A percentile compares a stretch with the other conserved stretches of the same genome.
Conservation (phyloP, 2,797 vertebrate species). For the Labroides dimidiatus region DNA sequence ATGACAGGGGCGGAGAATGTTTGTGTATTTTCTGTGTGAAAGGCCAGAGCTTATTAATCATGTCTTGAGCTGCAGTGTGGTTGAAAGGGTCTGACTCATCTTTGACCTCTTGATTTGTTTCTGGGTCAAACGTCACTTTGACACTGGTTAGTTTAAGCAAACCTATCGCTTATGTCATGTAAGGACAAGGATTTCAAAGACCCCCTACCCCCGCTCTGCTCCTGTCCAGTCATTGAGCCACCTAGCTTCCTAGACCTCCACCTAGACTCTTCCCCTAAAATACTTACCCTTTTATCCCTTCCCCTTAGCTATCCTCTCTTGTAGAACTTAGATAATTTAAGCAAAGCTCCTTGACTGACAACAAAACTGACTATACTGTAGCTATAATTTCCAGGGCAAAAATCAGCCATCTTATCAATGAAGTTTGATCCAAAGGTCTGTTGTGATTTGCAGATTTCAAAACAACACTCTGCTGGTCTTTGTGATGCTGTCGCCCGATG, state of each 20-base stretch:
- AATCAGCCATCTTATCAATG: too few species aligned
- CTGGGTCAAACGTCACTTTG: slow-evolving; percentile 84
- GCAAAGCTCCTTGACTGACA: too few species aligned
- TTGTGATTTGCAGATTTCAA: too few species aligned
- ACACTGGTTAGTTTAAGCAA: slow-evolving; percentile 84
- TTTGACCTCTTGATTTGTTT: slow-evolving; percentile 80
- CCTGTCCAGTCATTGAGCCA: slow-evolving; percentile 12
- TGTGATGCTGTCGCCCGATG: too few species aligned
- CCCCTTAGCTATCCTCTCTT: slow-evolving; percentile 24
- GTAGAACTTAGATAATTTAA: slow-evolving; percentile 28
- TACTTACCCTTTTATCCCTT: too few species aligned
- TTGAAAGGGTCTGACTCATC: slow-evolving; percentile 29
- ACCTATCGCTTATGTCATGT: slow-evolving; percentile 87
- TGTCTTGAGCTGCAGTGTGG: slow-evolving; percentile 16
- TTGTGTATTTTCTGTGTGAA: slow-evolving; percentile 32
- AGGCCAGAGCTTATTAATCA: slow-evolving; percentile 35
- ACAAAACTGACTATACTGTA: too few species aligned
- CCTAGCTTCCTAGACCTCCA: too few species aligned
- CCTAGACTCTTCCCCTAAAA: too few species aligned
- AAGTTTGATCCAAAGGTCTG: too few species aligned
- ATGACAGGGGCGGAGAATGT: background rate
- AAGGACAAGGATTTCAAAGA: slow-evolving; percentile 81
- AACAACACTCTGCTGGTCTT: too few species aligned
- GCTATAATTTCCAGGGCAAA: too few species aligned
- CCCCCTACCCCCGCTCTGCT: background rate